Evolutionary conservation across 2,888 invertebrate species (phyloP), one percentile per base, ranked within the genome.

Genomic region (Lasioglossum marginatum): DNA sequence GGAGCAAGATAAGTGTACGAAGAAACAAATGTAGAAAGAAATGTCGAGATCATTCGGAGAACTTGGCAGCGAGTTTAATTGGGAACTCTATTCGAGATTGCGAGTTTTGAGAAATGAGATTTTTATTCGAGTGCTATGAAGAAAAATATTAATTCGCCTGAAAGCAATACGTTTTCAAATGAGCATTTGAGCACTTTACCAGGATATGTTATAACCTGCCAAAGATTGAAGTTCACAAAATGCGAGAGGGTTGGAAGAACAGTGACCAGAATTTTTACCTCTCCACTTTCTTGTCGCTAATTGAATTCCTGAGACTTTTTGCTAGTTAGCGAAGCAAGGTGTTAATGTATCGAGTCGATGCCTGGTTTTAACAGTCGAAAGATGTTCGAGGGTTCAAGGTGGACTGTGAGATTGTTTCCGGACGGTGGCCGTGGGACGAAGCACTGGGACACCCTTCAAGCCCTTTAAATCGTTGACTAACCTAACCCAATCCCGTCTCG

Each of bases 401-500:
- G 31, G 19, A 40, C 43, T 40, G 34, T 19, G 77, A 63, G 31
- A 77, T 72, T 14, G 77, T 81, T 80, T 75, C 23, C 31, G 52
- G 48, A 45, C 45, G 63, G 27, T 74, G 31, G 68, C 83, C 74
- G 77, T 74, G 63, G 72, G 73, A 77, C 57, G 76, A 45, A 57
- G 34, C 31, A 45, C 34, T 31, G 31, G 74, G 75, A 37, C 71
- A 63, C 40, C 79, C 70, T 77, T 63, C 79, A 72, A 80, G 86
- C 85, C 86, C 85, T 90, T 90, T 91, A 90, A 91, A 91, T 87
- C 79, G 81, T 82, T 76, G 79, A 83, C 86, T 87, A 91, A 88
- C 89, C 90, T 90, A 87, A 90, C 86, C 63, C 87, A 91, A 87
- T 79, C 75, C 60, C 70, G 72, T 79, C 76, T 27, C 75, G 60